Percentiles rank a stretch among this genome's conserved stretches.
phyloP scores from a whole-genome alignment of 2,888 invertebrate genomes.

The Dynastes grantii region DNA sequence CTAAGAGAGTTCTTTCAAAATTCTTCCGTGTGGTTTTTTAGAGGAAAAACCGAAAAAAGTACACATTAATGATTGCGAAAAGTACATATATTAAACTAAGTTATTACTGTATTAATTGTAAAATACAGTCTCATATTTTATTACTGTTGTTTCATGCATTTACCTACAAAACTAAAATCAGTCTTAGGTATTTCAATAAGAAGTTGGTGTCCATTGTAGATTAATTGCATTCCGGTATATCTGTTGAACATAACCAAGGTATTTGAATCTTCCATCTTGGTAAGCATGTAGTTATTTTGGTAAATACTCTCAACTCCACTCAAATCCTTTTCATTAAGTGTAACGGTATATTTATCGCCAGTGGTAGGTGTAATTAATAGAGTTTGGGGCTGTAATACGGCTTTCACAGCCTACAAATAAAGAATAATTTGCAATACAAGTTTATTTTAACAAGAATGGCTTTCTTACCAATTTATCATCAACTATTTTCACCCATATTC shows the following conservation, averaged over 20 bases:
- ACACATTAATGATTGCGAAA: too few species aligned
- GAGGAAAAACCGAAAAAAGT: too few species aligned
- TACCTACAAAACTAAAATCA: slow-evolving; percentile 52
- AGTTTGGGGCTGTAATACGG: slow-evolving; percentile 56
- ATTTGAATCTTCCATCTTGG: slow-evolving; percentile 56
- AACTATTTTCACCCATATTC: slow-evolving; percentile 65
- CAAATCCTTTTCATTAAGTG: slow-evolving; percentile 57
- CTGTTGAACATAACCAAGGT: slow-evolving; percentile 56
- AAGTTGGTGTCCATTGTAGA: slow-evolving; percentile 59
- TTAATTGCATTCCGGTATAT: slow-evolving; percentile 57
- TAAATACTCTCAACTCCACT: slow-evolving; percentile 52
- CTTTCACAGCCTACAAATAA: slow-evolving; percentile 60
- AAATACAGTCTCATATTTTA: slow-evolving; percentile 12
- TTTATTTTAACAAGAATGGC: background rate
- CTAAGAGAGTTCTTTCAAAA: too few species aligned
- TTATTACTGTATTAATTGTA: background rate
- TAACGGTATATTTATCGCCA: slow-evolving; percentile 56
- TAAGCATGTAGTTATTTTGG: slow-evolving; percentile 58
- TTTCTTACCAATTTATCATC: slow-evolving; percentile 56
- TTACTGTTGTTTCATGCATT: slow-evolving; percentile 49
- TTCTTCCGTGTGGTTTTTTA: too few species aligned
- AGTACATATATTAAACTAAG: too few species aligned
- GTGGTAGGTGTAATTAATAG: slow-evolving; percentile 60
- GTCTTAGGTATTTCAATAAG: slow-evolving; percentile 56
- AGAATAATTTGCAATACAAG: background rate